Base-by-base conservation (phyloP, 30 jellyfish, hydroid and myxozoan species). In the Cassiopea andromeda region DNA sequence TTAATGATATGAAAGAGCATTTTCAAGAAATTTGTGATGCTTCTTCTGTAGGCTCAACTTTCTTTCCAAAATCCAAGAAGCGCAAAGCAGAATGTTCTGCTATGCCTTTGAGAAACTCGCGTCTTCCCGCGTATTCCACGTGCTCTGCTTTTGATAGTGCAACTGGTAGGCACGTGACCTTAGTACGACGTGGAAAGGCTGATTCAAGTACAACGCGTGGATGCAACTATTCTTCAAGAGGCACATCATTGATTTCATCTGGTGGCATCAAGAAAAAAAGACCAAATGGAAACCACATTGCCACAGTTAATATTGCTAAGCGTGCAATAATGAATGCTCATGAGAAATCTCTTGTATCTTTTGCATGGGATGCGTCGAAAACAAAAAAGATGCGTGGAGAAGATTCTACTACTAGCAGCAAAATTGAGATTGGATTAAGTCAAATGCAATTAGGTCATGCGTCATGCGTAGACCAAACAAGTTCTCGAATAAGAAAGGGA, bases 1-100 rank as follows among this genome's bases (percentile, higher is more conserved):
- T 82, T 18, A 48, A 82, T 47, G 83, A 69, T 47, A 38, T 82
- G 91, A 48, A 50, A 15, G 57, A 66, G 10, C 69, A 38, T 46
- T 50, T 50, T 2, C 59, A 19, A 0, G 75, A 14, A 15, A 43
- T 7, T 46, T 66, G 91, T 69, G 64, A 80, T 59, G 89, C 80
- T 48, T 16, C 60, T 19, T 60, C 89, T 10, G 15, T 17, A 45
- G 45, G 19, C 44, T 70, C 79, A 70, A 14, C 73, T 5, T 5
- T 2, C 5, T 4, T 2, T 4, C 15, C 73, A 64, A 9, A 5
- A 64, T 16, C 27, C 15, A 64, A 13, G 43, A 16, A 64, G 15
- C 73, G 43, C 8, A 54, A 54, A 54, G 12, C 64, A 10, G 64
- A 10, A 54, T 54, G 12, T 54, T 54, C 64, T 54, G 64, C 7